Percentiles rank a stretch among this genome's conserved stretches.
phyloP scores from a whole-genome alignment of 2,888 invertebrate species.

The Morpho helenor region DNA sequence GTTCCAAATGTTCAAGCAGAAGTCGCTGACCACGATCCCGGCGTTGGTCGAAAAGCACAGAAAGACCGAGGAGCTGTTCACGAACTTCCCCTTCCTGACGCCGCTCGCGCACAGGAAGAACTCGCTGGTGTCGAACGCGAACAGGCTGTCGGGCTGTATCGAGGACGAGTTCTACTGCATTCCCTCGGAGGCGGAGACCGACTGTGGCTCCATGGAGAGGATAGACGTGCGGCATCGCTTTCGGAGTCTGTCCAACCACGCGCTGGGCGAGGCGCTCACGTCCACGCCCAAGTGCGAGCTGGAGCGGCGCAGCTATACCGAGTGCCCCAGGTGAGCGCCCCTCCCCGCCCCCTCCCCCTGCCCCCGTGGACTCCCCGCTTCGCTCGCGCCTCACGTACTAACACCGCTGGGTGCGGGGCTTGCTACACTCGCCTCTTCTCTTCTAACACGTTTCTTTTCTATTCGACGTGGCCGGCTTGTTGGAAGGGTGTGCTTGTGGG shows the following conservation, averaged over 20 bases:
- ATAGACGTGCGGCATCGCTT: slow-evolving; percentile 55
- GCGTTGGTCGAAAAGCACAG: slow-evolving; percentile 53
- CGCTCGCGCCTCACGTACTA: slow-evolving; percentile 12
- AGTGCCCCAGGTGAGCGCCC: slow-evolving; percentile 50
- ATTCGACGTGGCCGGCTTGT: slow-evolving; percentile 2
- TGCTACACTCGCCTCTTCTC: slow-evolving; percentile 15
- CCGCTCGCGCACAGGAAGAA: slow-evolving; percentile 77
- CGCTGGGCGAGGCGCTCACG: slow-evolving; percentile 41
- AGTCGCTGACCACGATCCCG: slow-evolving; percentile 69
- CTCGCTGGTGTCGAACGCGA: slow-evolving; percentile 54
- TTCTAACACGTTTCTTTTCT: slow-evolving; percentile 10
- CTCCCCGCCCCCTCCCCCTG: slow-evolving; percentile 11
- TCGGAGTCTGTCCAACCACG: slow-evolving; percentile 47
- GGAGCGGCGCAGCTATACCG: slow-evolving; percentile 58
- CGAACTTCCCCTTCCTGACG: slow-evolving; percentile 78
- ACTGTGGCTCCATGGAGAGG: slow-evolving; percentile 32
- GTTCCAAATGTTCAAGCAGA: slow-evolving; percentile 72
- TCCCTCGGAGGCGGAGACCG: slow-evolving; percentile 52
- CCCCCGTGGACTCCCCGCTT: slow-evolving; percentile 29
- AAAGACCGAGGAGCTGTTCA: slow-evolving; percentile 69
- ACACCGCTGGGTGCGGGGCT: slow-evolving; percentile 21
- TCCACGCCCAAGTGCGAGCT: slow-evolving; percentile 51
- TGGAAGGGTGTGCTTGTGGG: too few relatives aligned
- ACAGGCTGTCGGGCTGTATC: slow-evolving; percentile 58
- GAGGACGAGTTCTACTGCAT: slow-evolving; percentile 73